These are phyloP conservation scores for Thymelicus lineola DNA, from an alignment of 2,888 invertebrate species.

Conservation along the genomic window DNA sequence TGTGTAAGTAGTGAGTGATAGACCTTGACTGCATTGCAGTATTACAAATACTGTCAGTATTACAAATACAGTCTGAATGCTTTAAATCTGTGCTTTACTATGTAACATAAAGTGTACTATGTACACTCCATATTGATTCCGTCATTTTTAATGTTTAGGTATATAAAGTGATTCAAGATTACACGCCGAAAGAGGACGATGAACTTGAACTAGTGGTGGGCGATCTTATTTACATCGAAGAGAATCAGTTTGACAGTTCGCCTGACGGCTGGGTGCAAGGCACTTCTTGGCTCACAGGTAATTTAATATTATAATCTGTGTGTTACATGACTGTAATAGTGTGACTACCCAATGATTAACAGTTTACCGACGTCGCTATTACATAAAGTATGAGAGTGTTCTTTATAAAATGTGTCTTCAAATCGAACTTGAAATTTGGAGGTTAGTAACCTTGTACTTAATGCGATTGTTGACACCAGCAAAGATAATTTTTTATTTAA, in stretches of 20 bases:
- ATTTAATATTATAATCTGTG: conserved; percentile 40
- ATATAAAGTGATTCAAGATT: conserved; percentile 91
- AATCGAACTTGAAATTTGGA: conserved; percentile 58
- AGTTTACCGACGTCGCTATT: no score
- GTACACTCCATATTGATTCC: background rate
- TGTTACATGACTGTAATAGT: background rate
- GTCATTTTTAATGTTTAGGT: conserved; percentile 72
- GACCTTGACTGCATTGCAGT: no score
- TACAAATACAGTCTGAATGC: no score
- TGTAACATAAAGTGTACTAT: no score
- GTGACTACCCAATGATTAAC: no score
- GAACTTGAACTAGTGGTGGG: conserved; percentile 94
- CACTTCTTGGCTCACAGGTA: conserved; percentile 92
- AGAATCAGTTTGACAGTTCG: conserved; percentile 89
- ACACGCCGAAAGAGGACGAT: conserved; percentile 90
- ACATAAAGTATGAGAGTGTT: conserved; percentile 50
- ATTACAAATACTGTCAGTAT: no score
- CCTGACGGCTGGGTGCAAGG: conserved; percentile 96
- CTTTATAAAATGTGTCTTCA: conserved; percentile 51
- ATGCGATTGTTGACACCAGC: no score
- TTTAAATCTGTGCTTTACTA: no score
- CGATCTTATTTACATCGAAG: conserved; percentile 93
- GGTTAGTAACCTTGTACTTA: conserved; percentile 56
- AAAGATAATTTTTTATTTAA: conserved; percentile 5
- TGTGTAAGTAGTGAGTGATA: background rate